Percentiles rank a stretch among this genome's conserved stretches.
These are phyloP conservation scores for Palythoa caribaeorum DNA, from an alignment of 92 coral and sea anemone genomes.

Conservation along the genomic window DNA sequence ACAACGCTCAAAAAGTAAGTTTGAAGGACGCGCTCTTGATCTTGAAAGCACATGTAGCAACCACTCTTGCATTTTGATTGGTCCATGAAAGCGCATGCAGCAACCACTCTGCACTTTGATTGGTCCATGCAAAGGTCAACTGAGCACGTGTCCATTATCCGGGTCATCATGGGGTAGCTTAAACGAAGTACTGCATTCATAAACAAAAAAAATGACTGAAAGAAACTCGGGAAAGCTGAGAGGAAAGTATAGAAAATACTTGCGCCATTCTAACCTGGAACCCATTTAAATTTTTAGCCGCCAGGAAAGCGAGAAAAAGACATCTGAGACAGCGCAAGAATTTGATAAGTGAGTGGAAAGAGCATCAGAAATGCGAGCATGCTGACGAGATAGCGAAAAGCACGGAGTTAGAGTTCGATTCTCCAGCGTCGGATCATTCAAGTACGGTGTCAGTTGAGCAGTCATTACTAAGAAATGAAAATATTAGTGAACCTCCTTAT, in stretches of 20 bases:
- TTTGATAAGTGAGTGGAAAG: constrained; percentile 22
- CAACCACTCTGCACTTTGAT: not conserved
- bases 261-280: constrained; percentile 11
- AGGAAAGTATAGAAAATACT: constrained; percentile 10
- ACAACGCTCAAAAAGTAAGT: not conserved
- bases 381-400: not conserved
- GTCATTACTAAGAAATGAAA: not conserved
- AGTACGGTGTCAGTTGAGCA: constrained; percentile 9
- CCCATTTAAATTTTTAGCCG: constrained; percentile 10
- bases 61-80: not conserved
- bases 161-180: constrained; percentile 24
- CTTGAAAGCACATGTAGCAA: not conserved
- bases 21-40: not conserved
- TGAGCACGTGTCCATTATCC: not conserved
- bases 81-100: not conserved
- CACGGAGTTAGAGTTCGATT: not conserved
- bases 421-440: not conserved
- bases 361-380: constrained; percentile 20
- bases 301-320: constrained; percentile 9
- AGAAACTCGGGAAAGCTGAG: not conserved
- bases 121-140: constrained; percentile 3
- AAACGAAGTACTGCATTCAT: not conserved
- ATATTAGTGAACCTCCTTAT: not conserved
- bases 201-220: constrained; percentile 10
- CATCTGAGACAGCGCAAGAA: constrained; percentile 18